Conservation (phyloP, 2,113 vertebrate genomes). For the Protomyctophum bolini region DNA sequence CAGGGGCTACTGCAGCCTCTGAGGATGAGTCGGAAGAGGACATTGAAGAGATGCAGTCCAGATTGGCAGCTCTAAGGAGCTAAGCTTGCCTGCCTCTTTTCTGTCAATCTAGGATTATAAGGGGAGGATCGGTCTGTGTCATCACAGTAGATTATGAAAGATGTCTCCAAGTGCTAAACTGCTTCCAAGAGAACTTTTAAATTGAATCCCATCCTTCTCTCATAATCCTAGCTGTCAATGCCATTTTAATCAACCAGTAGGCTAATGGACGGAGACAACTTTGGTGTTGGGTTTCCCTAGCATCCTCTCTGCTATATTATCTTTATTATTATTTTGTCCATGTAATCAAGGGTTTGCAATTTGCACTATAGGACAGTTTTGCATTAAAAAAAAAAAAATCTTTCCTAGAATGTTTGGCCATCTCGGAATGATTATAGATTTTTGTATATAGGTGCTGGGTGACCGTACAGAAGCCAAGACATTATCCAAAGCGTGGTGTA, state of each 20-base stretch:
- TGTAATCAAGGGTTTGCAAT: constrained; percentile 23
- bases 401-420: constrained; percentile 20
- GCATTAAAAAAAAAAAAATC: background rate
- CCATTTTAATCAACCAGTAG: constrained; percentile 20
- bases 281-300: constrained; percentile 41
- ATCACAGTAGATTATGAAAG: no score
- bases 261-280: constrained; percentile 49
- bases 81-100: constrained; percentile 65
- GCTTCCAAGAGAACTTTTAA: no score
- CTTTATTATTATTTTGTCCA: constrained; percentile 38
- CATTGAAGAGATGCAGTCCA: constrained; percentile 95
- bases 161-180: no score
- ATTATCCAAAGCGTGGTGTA: constrained; percentile 67
- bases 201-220: no score
- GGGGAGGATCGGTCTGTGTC: no score
- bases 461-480: constrained; percentile 32
- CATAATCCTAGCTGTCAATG: background rate
- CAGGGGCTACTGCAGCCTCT: constrained; percentile 82
- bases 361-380: constrained; percentile 38
- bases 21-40: constrained; percentile 90
- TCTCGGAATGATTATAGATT: constrained; percentile 18
- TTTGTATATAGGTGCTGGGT: constrained; percentile 32
- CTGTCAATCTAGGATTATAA: background rate
- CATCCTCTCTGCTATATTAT: constrained; percentile 29
- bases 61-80: constrained; percentile 91